A percentile compares a stretch with the other conserved stretches of the same genome.
Conservation (phyloP, 2,888 invertebrate genomes). For the Acrocyrtus sp. region DNA sequence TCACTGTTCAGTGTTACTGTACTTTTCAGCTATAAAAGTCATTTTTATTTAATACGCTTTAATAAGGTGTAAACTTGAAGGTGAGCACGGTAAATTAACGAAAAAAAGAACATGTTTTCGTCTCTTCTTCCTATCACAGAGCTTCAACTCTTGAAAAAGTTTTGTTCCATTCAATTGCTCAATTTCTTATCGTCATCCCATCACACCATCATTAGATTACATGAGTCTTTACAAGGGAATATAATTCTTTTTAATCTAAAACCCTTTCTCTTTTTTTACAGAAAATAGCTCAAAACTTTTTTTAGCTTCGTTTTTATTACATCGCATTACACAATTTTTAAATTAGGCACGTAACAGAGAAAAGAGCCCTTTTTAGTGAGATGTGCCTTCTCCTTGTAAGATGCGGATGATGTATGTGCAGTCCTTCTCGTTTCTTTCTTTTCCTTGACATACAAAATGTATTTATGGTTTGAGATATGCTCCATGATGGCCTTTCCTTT, state of each 20-base stretch:
- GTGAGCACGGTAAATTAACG: constrained; percentile 46
- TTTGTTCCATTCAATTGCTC: constrained; percentile 35
- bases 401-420: neutral
- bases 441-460: no score
- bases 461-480: no score
- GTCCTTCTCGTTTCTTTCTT: no score
- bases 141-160: no score
- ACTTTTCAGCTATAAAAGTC: no score
- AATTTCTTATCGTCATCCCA: constrained; percentile 13
- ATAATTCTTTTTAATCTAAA: neutral
- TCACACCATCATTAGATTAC: no score
- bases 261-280: neutral
- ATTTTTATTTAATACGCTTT: constrained; percentile 30
- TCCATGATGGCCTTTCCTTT: no score
- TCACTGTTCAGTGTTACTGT: no score
- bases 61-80: constrained; percentile 44
- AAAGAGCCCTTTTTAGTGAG: neutral
- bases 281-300: constrained; percentile 12
- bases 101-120: no score
- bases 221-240: constrained; percentile 4
- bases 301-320: constrained; percentile 6
- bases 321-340: constrained; percentile 21
- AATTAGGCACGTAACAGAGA: neutral
- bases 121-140: no score
- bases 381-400: neutral